phyloP scores from a whole-genome alignment of 2,797 vertebrate genomes.

The Melanotaenia pygmaea region DNA sequence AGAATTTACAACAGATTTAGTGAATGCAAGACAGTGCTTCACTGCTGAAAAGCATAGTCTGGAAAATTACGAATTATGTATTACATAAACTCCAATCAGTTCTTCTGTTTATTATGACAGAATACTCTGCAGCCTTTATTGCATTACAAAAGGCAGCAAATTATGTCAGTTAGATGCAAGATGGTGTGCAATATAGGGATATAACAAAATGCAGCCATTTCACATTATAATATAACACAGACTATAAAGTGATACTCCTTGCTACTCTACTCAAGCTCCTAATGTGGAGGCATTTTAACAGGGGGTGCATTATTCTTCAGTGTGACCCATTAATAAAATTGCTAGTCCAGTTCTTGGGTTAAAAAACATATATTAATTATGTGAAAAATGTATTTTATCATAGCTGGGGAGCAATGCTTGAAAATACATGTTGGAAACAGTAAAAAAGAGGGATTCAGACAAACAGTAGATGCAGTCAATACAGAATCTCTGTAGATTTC shows the following conservation, averaged over 20 bases:
- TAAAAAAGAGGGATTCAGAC: constrained; percentile 18
- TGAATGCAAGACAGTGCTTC: not conserved
- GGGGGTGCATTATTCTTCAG: constrained; percentile 34
- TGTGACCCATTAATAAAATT: constrained; percentile 35
- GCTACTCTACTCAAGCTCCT: constrained; percentile 35
- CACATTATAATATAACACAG: constrained; percentile 43
- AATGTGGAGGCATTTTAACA: constrained; percentile 53
- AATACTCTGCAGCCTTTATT: constrained; percentile 22
- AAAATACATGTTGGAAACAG: constrained; percentile 10
- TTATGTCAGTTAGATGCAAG: constrained; percentile 36
- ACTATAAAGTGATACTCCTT: constrained; percentile 36
- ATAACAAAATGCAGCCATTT: constrained; percentile 51
- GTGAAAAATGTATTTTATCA: constrained; percentile 21
- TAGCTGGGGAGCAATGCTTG: constrained; percentile 10
- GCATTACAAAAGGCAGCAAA: constrained; percentile 38
- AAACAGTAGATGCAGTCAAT: constrained; percentile 25
- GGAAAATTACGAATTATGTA: not conserved
- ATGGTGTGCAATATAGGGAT: not conserved
- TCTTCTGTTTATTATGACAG: constrained; percentile 9
- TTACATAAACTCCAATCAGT: constrained; percentile 20
- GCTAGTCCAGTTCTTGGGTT: constrained; percentile 12
- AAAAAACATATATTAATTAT: constrained; percentile 33
- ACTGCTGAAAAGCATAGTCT: not conserved
- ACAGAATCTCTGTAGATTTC: constrained; percentile 4
- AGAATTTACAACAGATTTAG: not conserved